A percentile compares a stretch with the other conserved stretches of the same genome.
phyloP scores from a whole-genome alignment of 1,140 invertebrate species.

The Papilio xuthus region DNA sequence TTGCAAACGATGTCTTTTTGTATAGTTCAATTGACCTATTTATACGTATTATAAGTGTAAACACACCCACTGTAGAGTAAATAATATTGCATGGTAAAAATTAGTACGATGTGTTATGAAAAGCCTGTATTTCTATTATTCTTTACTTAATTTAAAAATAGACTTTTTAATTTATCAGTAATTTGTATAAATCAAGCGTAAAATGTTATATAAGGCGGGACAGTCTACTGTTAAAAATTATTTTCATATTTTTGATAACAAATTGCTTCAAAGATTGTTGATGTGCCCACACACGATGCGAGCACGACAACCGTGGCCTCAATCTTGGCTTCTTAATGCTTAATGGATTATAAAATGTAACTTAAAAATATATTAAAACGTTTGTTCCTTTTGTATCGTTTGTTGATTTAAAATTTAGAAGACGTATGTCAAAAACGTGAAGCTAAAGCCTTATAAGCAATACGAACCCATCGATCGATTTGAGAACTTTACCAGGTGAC shows the following conservation, averaged over 20 bases:
- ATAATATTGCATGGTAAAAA: too few species aligned
- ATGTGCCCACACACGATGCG: constrained; percentile 3
- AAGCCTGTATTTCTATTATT: too few species aligned
- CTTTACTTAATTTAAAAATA: too few species aligned
- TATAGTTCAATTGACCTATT: too few species aligned
- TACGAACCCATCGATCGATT: not conserved
- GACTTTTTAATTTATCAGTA: too few species aligned
- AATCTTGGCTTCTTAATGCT: not conserved
- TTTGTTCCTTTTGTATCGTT: too few species aligned
- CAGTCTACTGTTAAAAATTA: not conserved
- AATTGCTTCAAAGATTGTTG: constrained; percentile 3
- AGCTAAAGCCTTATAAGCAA: constrained; percentile 9
- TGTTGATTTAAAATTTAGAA: too few species aligned
- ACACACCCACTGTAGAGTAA: not conserved
- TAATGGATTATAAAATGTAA: constrained; percentile 13
- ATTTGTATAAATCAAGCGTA: too few species aligned
- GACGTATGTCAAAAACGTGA: not conserved
- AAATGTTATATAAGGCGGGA: not conserved
- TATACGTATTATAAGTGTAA: not conserved
- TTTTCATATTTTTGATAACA: not conserved
- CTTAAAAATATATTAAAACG: not conserved
- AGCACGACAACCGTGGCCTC: not conserved
- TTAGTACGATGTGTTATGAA: too few species aligned
- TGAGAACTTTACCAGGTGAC: not conserved
- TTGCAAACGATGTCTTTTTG: not conserved